phyloP scores from a whole-genome alignment of 2,113 vertebrate species.

The Trematocara stigmaticum region DNA sequence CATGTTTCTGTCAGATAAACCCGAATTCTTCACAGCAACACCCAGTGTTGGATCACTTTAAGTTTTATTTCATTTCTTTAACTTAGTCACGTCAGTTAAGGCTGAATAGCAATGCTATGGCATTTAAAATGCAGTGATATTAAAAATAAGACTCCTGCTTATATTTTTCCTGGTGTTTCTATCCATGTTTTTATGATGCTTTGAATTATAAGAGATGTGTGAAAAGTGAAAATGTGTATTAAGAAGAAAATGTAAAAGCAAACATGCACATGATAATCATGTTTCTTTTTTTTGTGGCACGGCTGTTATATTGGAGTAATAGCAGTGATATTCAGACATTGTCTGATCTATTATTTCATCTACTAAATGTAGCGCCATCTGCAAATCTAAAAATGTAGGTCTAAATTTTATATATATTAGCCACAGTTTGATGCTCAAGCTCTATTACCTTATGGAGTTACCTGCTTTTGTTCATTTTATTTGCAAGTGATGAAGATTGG shows the following conservation, averaged over 20 bases:
- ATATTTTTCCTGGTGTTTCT: background rate
- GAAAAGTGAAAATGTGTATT: background rate
- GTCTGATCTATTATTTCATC: background rate
- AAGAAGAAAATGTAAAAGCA: background rate
- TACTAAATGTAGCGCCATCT: background rate
- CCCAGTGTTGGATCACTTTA: background rate
- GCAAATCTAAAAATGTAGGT: background rate
- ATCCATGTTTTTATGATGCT: background rate
- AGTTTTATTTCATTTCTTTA: background rate
- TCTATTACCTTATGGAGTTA: background rate
- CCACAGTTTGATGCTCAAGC: background rate
- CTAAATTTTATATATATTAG: background rate
- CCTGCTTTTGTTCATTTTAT: background rate
- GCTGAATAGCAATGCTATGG: background rate
- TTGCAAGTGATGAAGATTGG: background rate
- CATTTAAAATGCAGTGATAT: background rate
- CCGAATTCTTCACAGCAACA: background rate
- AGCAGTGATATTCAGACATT: background rate
- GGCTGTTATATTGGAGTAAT: background rate
- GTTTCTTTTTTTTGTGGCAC: background rate
- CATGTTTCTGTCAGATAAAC: background rate
- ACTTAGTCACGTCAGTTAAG: background rate
- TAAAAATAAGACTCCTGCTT: background rate
- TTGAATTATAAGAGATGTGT: background rate
- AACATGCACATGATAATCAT: accelerated